Percentiles rank a stretch among this genome's conserved stretches.
These are phyloP conservation scores for Eulemur macaco DNA, from an alignment of 2,113 vertebrate genomes.

Conservation along the genomic window DNA sequence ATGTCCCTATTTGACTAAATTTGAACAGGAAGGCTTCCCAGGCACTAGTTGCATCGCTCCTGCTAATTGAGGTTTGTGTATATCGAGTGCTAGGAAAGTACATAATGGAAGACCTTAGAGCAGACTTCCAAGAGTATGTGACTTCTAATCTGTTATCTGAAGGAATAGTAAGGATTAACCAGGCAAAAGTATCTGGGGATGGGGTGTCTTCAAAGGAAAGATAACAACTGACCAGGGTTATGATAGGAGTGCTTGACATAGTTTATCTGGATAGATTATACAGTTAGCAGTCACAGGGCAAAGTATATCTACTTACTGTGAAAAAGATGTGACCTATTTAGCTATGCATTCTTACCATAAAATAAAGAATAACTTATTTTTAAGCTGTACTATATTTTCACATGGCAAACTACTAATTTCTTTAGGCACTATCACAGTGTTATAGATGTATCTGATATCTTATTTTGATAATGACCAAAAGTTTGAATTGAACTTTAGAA, in stretches of 20 bases:
- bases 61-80: not conserved
- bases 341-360: not conserved
- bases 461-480: not conserved
- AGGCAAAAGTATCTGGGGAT: not conserved
- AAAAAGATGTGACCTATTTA: not conserved
- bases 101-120: not conserved
- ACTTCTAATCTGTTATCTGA: not conserved
- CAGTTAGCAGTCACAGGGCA: not conserved
- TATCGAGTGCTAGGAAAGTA: not conserved
- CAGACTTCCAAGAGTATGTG: not conserved
- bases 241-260: not conserved
- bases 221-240: not conserved
- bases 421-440: not conserved
- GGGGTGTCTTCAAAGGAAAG: not conserved
- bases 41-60: not conserved
- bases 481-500: slow-evolving; percentile 38
- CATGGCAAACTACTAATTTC: not conserved
- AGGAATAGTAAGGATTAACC: not conserved
- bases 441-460: not conserved
- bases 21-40: not conserved
- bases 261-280: not conserved
- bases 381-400: not conserved
- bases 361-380: not conserved
- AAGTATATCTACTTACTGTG: not conserved
- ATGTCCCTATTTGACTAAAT: not conserved